Percentiles rank a stretch among this genome's conserved stretches.
phyloP scores from a whole-genome alignment of 64 coral and sea anemone species.

The Platygyra sinensis region DNA sequence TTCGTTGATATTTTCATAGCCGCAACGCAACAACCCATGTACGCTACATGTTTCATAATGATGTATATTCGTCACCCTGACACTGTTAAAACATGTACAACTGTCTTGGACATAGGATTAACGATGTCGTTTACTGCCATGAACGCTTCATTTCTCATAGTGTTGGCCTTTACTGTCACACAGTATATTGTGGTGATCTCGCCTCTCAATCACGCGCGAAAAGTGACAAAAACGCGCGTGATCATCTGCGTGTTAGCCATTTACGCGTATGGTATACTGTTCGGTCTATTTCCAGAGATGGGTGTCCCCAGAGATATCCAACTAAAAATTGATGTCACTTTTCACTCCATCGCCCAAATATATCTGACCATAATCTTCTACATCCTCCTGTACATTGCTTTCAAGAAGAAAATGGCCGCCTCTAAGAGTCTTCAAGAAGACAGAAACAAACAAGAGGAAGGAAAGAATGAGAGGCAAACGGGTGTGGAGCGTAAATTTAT shows the following conservation, averaged over 20 bases:
- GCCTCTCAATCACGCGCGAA: constrained; percentile 11
- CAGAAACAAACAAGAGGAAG: too few species aligned
- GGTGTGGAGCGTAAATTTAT: constrained; percentile 13
- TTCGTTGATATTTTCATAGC: background rate
- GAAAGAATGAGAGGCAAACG: background rate
- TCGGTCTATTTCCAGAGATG: background rate
- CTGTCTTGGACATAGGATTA: background rate
- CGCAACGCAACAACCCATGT: background rate
- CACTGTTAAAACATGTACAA: background rate
- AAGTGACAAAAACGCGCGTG: constrained; percentile 19
- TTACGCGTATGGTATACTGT: constrained; percentile 8
- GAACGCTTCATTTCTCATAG: constrained; percentile 25
- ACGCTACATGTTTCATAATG: background rate
- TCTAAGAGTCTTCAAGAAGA: background rate
- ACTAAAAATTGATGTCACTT: too few species aligned
- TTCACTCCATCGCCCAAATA: background rate
- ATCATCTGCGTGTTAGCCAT: background rate
- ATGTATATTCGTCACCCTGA: background rate
- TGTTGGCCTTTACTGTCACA: constrained; percentile 23
- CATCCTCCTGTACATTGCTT: constrained; percentile 19
- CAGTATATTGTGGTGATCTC: constrained; percentile 34
- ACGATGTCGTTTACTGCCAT: too few species aligned
- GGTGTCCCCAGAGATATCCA: background rate
- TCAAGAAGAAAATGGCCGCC: constrained; percentile 23
- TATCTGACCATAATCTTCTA: constrained; percentile 18